Base-by-base conservation (phyloP, 2,888 invertebrate species). In the Odontocerum albicorne region DNA sequence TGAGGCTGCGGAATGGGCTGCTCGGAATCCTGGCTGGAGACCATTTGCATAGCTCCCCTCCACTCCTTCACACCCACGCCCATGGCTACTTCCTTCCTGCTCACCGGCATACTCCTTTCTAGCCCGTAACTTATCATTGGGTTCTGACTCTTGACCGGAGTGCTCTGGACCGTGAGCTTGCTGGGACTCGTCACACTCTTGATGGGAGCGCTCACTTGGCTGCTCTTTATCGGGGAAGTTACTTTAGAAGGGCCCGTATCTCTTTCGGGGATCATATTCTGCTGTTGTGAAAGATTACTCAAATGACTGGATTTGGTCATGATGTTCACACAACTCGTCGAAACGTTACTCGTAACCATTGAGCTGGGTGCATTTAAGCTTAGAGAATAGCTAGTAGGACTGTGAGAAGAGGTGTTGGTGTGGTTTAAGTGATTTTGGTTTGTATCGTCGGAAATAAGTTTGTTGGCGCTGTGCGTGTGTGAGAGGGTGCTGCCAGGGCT, bases 141-240 rank as follows among this genome's bases (percentile, higher is more conserved):
- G 0, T 81, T 80, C 53, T 81, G 82, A n/a, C 78, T 77, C 62
- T 80, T 77, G 1, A 83, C 82, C 1, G 83, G 82, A n/a, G 80
- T 74, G 59, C 82, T 83, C 63, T 82, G 82, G 1, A 77, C 82
- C 1, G 82, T 83, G 36, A 80, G 70, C 49, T 79, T 77, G 0
- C 82, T 77, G 2, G 83, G 82, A 1, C 81, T 82, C 3, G 74
- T 71, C 31, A 77, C 74, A 1, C 76, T 68, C 65, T 75, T 75
- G 62, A 62, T 50, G 2, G 59, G 59, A 16, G 49, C 44, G 12
- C 53, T 49, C 16, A 52, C 38, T 12, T 54, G 53, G 13, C 47
- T 42, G 8, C 22, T 35, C 3, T 47, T 50, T 13, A 72, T 72
- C 4, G 66, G 61, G 0, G 68, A 62, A 4, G 66, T 71, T 53